A percentile compares a stretch with the other conserved stretches of the same genome.
phyloP scores from a whole-genome alignment of 2,113 vertebrate genomes.

The Lepus europaeus region DNA sequence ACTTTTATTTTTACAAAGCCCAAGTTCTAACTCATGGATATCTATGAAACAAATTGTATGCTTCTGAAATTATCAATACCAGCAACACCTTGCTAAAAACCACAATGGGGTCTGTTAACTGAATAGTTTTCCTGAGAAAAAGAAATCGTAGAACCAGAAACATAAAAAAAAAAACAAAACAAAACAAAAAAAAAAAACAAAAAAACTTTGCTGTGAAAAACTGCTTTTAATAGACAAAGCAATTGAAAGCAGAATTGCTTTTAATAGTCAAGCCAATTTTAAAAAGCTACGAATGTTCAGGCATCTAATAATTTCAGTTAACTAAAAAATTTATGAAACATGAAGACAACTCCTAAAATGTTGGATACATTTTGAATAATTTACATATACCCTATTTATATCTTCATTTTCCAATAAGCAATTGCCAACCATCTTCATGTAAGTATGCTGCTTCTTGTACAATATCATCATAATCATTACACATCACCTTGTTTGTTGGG shows the following conservation, averaged over 20 bases:
- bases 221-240: conserved; percentile 25
- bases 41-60: neutral
- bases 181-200: neutral
- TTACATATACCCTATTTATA: conserved; percentile 53
- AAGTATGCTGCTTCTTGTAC: neutral
- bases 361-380: conserved; percentile 45
- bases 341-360: conserved; percentile 35
- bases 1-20: neutral
- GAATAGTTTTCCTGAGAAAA: neutral
- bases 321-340: conserved; percentile 57
- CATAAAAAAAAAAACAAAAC: neutral
- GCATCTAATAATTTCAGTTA: conserved; percentile 59
- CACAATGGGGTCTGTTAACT: neutral
- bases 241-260: conserved; percentile 38
- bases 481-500: neutral
- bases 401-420: neutral
- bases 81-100: neutral
- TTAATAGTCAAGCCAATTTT: conserved; percentile 51
- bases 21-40: neutral
- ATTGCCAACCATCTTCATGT: neutral
- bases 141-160: neutral
- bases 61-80: neutral
- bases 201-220: neutral
- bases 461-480: neutral
- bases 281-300: conserved; percentile 14